phyloP scores from a whole-genome alignment of 2,888 invertebrate genomes.

The Leistus spinibarbis region DNA sequence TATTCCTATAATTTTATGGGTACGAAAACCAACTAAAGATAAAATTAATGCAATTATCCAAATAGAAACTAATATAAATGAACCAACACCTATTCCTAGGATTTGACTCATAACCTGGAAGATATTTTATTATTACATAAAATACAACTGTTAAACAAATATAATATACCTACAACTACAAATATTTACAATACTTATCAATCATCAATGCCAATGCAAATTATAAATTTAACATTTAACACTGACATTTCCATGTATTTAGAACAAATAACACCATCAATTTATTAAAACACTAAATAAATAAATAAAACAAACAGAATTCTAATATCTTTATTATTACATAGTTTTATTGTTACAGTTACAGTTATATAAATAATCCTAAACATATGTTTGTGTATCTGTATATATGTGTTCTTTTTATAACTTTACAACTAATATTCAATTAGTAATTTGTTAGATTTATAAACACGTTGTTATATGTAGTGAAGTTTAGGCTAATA shows the following conservation, averaged over 20 bases:
- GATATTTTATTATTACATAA: conserved; percentile 4
- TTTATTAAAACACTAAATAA: neutral
- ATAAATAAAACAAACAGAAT: too few relatives aligned
- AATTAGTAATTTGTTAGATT: too few relatives aligned
- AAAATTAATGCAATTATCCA: conserved; percentile 69
- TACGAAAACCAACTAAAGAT: conserved; percentile 69
- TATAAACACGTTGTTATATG: too few relatives aligned
- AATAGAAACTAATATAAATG: conserved; percentile 67
- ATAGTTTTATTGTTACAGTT: too few relatives aligned
- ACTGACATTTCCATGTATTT: conserved; percentile 19
- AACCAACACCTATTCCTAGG: conserved; percentile 64
- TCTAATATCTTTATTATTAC: too few relatives aligned
- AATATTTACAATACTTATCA: conserved; percentile 13
- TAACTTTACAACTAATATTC: too few relatives aligned
- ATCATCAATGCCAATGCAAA: neutral
- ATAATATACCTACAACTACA: neutral
- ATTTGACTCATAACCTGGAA: conserved; percentile 30
- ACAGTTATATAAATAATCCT: too few relatives aligned
- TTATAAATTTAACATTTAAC: conserved; percentile 15
- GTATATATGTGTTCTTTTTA: too few relatives aligned
- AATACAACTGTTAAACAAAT: neutral
- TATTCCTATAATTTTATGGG: conserved; percentile 69
- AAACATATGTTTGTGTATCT: too few relatives aligned
- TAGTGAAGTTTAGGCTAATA: too few relatives aligned
- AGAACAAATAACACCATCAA: neutral